These are phyloP conservation scores for Lasioglossum villosulum DNA, from an alignment of 2,888 invertebrate genomes.

Conservation along the genomic window DNA sequence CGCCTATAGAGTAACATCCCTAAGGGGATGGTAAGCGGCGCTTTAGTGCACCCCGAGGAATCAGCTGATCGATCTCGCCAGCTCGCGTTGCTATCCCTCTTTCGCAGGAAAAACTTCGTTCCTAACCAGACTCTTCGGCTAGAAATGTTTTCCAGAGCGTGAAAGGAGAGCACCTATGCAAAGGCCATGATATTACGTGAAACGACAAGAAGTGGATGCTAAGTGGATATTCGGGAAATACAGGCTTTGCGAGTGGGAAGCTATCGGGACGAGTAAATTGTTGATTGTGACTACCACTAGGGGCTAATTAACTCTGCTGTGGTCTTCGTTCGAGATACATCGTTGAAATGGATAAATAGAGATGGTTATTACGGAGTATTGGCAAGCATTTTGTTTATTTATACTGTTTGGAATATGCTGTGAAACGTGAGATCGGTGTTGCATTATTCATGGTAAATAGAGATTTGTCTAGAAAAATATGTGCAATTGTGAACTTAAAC, in stretches of 20 bases:
- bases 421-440: too few species aligned
- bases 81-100: constrained; percentile 57
- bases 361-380: background rate
- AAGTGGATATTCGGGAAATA: constrained; percentile 24
- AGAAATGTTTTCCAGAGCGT: background rate
- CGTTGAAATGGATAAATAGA: background rate
- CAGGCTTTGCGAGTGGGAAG: background rate
- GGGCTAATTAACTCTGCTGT: constrained; percentile 16
- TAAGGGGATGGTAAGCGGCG: constrained; percentile 61
- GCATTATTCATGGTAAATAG: too few species aligned
- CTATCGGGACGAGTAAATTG: constrained; percentile 23
- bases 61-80: constrained; percentile 70
- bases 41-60: constrained; percentile 70
- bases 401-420: too few species aligned
- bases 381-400: too few species aligned
- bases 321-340: background rate
- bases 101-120: constrained; percentile 24
- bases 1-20: constrained; percentile 8
- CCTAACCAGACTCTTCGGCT: background rate
- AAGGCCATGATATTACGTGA: background rate
- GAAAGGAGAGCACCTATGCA: background rate
- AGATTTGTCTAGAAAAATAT: too few species aligned
- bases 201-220: constrained; percentile 10
- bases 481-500: too few species aligned
- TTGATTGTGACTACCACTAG: constrained; percentile 1